Percentiles rank a stretch among this genome's conserved stretches.
These are phyloP conservation scores for Willowsia nigromaculata DNA, from an alignment of 2,888 invertebrate species.

Conservation along the genomic window DNA sequence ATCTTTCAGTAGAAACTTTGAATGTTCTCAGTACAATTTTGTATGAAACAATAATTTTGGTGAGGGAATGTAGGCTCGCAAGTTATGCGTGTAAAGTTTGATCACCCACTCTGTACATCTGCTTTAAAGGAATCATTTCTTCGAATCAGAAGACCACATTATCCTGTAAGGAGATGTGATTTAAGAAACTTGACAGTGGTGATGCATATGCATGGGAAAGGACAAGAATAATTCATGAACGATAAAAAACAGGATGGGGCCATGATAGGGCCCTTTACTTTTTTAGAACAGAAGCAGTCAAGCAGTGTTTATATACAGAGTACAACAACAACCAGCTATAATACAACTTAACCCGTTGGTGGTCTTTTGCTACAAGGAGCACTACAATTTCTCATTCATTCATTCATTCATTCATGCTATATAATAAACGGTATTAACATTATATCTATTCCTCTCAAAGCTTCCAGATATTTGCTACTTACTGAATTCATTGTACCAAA, in stretches of 20 bases:
- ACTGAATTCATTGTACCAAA: too few species aligned
- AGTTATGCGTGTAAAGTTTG: too few species aligned
- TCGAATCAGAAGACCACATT: neutral
- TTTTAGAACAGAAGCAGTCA: slow-evolving; percentile 9
- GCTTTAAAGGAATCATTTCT: too few species aligned
- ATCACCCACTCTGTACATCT: too few species aligned
- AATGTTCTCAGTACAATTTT: too few species aligned
- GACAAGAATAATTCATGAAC: slow-evolving; percentile 35
- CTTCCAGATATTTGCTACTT: too few species aligned
- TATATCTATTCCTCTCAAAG: too few species aligned
- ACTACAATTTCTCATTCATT: neutral
- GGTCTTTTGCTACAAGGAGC: slow-evolving; percentile 59
- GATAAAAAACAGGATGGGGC: slow-evolving; percentile 13
- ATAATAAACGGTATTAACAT: too few species aligned
- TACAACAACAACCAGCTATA: slow-evolving; percentile 36
- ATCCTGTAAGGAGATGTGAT: neutral
- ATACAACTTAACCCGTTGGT: slow-evolving; percentile 74
- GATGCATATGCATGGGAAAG: neutral
- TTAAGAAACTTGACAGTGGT: neutral
- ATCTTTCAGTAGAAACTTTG: too few species aligned
- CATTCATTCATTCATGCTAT: neutral
- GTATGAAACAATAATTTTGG: too few species aligned
- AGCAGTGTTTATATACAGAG: slow-evolving; percentile 20
- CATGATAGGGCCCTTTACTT: too few species aligned
- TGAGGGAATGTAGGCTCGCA: too few species aligned